These are phyloP conservation scores for Rynchops niger DNA, from an alignment of 2,113 vertebrate species.

Conservation along the genomic window DNA sequence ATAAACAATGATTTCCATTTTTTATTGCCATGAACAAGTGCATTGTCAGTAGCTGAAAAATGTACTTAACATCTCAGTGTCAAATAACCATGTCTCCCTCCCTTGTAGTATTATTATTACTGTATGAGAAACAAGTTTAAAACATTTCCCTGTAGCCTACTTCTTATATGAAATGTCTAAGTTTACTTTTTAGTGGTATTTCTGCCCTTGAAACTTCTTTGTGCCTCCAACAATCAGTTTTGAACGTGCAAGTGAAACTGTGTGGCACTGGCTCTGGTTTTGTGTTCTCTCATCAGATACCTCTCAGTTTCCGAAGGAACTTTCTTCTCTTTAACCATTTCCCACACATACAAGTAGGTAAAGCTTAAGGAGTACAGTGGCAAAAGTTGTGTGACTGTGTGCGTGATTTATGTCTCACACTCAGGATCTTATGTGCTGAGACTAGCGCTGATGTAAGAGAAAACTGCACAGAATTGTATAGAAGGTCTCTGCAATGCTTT, in stretches of 20 bases:
- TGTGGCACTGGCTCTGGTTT: background rate
- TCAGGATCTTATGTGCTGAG: background rate
- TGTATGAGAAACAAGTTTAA: background rate
- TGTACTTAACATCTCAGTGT: background rate
- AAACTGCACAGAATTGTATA: background rate
- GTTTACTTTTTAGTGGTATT: background rate
- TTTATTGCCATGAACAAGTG: slow-evolving; percentile 9
- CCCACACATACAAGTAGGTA: background rate
- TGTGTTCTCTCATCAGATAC: background rate
- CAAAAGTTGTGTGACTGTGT: background rate
- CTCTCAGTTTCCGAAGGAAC: background rate
- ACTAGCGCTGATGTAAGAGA: background rate
- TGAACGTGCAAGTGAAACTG: background rate
- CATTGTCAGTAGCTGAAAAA: background rate
- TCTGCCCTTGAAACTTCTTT: background rate
- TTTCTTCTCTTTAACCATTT: background rate
- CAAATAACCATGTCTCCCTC: background rate
- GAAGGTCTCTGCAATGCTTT: background rate
- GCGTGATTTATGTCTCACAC: background rate
- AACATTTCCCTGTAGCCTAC: background rate
- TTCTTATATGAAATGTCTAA: background rate
- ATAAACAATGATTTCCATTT: background rate
- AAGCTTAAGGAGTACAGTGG: background rate
- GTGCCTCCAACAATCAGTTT: background rate
- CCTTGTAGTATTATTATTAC: background rate